phyloP scores from a whole-genome alignment of 2,888 invertebrate species.

The Hoplodrina blanda region DNA sequence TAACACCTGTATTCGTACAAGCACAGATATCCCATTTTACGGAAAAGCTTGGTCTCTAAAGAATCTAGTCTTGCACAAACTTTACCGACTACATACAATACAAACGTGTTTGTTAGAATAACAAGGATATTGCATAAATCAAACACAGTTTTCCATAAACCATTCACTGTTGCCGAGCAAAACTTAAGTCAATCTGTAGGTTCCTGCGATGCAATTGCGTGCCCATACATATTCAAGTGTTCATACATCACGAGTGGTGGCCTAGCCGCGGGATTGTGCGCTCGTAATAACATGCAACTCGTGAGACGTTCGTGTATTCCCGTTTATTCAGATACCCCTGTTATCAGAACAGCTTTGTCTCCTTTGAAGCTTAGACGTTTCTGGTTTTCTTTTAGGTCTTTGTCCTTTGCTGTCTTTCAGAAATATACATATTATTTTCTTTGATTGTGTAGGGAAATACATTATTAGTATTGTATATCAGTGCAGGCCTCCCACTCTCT shows the following conservation, averaged over 20 bases:
- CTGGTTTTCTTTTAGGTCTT: constrained; percentile 31
- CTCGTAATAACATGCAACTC: constrained; percentile 70
- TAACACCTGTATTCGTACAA: neutral
- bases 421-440: constrained; percentile 1
- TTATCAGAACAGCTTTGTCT: constrained; percentile 61
- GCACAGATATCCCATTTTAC: neutral
- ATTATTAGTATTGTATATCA: neutral
- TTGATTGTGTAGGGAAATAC: neutral
- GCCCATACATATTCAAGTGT: constrained; percentile 75
- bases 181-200: constrained; percentile 64
- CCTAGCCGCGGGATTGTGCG: constrained; percentile 67
- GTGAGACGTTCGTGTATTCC: constrained; percentile 61
- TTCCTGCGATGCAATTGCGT: constrained; percentile 65
- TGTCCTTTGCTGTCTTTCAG: constrained; percentile 10
- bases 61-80: constrained; percentile 4
- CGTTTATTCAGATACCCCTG: constrained; percentile 65
- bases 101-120: constrained; percentile 52
- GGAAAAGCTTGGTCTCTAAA: constrained; percentile 11
- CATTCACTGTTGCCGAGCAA: constrained; percentile 51
- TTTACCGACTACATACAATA: constrained; percentile 21
- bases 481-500: neutral
- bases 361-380: constrained; percentile 46
- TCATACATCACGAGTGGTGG: constrained; percentile 68
- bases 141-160: constrained; percentile 61
- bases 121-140: constrained; percentile 61